Evolutionary conservation across 2,113 vertebrate genomes (phyloP).

Genomic region (Nibea albiflora): DNA sequence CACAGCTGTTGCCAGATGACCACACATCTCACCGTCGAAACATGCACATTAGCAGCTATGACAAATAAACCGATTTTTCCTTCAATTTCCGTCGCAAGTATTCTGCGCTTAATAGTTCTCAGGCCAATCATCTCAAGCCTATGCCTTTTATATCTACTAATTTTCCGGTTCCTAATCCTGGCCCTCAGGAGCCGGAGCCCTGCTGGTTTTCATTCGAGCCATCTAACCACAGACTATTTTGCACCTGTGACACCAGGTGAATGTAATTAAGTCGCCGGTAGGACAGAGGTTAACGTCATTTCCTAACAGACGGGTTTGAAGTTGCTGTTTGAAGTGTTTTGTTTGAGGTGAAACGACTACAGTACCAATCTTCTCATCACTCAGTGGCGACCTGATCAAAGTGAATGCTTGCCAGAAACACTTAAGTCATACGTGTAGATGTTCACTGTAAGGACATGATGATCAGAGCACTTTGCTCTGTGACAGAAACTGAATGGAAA

Average conservation of each 20-base stretch:
- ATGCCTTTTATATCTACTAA: conserved; percentile 2
- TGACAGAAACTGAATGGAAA: conserved; percentile 32
- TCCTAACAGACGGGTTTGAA: conserved; percentile 54
- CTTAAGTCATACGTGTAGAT: conserved; percentile 27
- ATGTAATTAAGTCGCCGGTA: conserved; percentile 17
- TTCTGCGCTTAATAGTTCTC: not conserved
- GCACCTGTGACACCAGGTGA: conserved; percentile 65
- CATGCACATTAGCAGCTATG: not conserved
- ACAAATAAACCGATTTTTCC: not conserved
- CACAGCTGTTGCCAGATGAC: not conserved
- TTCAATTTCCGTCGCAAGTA: not conserved
- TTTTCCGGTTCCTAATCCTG: conserved; percentile 2
- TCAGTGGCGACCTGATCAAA: conserved; percentile 64
- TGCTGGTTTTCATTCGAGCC: conserved; percentile 29
- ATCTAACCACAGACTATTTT: conserved; percentile 19
- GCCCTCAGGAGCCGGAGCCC: not conserved
- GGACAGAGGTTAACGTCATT: conserved; percentile 59
- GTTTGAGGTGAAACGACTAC: conserved; percentile 34
- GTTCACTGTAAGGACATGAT: conserved; percentile 32
- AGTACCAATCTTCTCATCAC: conserved; percentile 55
- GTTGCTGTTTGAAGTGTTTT: conserved; percentile 51
- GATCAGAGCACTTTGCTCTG: conserved; percentile 33
- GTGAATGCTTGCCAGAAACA: conserved; percentile 36
- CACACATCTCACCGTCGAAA: not conserved
- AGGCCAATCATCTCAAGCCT: conserved; percentile 5